Evolutionary conservation across 2,888 invertebrate genomes (phyloP).

Genomic region (Trissoscelio sp.): DNA sequence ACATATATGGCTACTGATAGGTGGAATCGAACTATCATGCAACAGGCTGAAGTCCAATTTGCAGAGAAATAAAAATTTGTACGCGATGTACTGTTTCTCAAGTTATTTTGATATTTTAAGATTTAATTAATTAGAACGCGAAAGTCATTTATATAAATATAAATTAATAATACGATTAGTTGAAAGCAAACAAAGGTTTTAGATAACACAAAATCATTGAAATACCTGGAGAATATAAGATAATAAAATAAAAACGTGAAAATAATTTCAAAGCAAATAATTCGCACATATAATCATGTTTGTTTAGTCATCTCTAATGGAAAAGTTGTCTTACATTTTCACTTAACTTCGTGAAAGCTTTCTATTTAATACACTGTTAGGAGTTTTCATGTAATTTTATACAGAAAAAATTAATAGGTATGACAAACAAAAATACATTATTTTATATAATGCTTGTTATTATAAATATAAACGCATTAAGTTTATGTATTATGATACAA

Average conservation of each 20-base stretch:
- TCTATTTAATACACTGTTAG: background rate
- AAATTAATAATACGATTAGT: background rate
- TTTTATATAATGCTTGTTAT: background rate
- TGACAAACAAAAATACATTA: background rate
- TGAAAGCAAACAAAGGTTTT: background rate
- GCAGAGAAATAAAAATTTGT: background rate
- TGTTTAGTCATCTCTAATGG: conserved; percentile 17
- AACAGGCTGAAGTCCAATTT: conserved; percentile 21
- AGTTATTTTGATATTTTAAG: no score
- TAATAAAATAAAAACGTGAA: conserved; percentile 13
- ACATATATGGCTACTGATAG: background rate
- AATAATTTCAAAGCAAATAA: conserved; percentile 23
- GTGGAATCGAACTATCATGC: conserved; percentile 15
- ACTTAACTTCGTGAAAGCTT: conserved; percentile 12
- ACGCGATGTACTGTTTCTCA: background rate
- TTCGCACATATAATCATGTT: conserved; percentile 23
- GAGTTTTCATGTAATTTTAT: no score
- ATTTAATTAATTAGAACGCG: background rate
- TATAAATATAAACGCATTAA: background rate
- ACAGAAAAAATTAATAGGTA: background rate
- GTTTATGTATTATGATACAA: no score
- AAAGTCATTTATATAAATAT: background rate
- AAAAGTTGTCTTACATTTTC: conserved; percentile 20
- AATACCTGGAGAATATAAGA: background rate
- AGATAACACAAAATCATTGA: background rate